Evolutionary conservation across 2,797 vertebrate species (phyloP).

Genomic region (Lagorchestes hirsutus): DNA sequence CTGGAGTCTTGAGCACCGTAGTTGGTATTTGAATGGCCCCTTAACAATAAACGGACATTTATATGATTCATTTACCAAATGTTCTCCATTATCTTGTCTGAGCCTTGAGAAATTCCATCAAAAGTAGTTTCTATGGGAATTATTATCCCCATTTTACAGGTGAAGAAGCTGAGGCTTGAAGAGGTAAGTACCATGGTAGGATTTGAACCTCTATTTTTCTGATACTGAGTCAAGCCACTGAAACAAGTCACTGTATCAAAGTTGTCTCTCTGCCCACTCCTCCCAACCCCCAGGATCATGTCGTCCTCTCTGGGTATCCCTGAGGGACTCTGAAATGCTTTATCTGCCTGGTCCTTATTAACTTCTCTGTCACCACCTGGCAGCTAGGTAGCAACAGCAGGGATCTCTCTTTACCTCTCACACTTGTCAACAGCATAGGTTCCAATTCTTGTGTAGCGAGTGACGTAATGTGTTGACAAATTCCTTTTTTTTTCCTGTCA

Average conservation of each 20-base stretch:
- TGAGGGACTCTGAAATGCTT: constrained; percentile 70
- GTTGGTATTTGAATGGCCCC: not conserved
- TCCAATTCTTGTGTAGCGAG: constrained; percentile 56
- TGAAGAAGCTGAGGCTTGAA: not conserved
- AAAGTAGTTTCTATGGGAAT: not conserved
- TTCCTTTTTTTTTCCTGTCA: constrained; percentile 85
- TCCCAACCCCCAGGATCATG: not conserved
- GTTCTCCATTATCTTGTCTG: not conserved
- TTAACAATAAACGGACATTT: not conserved
- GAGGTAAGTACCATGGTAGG: not conserved
- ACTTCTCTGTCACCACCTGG: constrained; percentile 79
- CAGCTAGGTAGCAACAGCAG: constrained; percentile 73
- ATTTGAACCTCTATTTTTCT: not conserved
- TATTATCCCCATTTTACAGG: not conserved
- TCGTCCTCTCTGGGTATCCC: not conserved
- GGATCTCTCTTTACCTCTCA: constrained; percentile 77
- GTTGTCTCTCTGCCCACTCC: not conserved
- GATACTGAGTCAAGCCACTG: not conserved
- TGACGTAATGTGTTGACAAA: constrained; percentile 82
- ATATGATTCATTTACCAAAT: not conserved
- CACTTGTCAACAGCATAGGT: constrained; percentile 80
- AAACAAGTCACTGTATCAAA: not conserved
- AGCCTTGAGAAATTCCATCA: not conserved
- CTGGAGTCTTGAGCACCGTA: not conserved
- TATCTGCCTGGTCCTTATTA: constrained; percentile 77